Conservation (phyloP, 2,888 invertebrate species). For the Tetramorium bicarinatum region DNA sequence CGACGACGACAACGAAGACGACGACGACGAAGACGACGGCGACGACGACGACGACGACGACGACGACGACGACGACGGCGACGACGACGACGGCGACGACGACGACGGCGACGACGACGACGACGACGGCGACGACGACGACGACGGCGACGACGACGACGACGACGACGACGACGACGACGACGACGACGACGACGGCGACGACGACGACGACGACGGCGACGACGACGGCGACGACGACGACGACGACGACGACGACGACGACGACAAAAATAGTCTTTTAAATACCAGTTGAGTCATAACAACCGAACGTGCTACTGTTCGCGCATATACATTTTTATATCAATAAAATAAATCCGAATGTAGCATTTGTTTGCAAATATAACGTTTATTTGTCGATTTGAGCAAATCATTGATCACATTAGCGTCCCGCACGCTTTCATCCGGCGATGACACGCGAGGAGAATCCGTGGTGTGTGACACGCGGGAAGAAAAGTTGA, state of each 20-base stretch:
- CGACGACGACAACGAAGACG: slow-evolving; percentile 50
- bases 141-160: slow-evolving; percentile 40
- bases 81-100: slow-evolving; percentile 36
- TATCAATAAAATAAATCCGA: not conserved
- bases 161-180: slow-evolving; percentile 49
- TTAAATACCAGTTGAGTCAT: slow-evolving; percentile 60
- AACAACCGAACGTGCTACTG: slow-evolving; percentile 68
- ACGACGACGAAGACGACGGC: slow-evolving; percentile 34
- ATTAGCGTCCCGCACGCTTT: slow-evolving; percentile 39
- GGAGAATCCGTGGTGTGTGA: not conserved
- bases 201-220: slow-evolving; percentile 29
- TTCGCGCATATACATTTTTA: slow-evolving; percentile 47
- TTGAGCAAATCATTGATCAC: slow-evolving; percentile 61
- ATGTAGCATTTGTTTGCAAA: not conserved
- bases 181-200: slow-evolving; percentile 17
- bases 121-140: slow-evolving; percentile 39
- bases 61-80: slow-evolving; percentile 49
- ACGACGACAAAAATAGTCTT: slow-evolving; percentile 19
- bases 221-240: slow-evolving; percentile 42
- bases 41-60: slow-evolving; percentile 44
- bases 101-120: not conserved
- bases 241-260: slow-evolving; percentile 52
- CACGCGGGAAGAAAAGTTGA: not conserved
- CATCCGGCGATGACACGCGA: slow-evolving; percentile 4
- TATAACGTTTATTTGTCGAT: not conserved